phyloP scores from a whole-genome alignment of 2,888 invertebrate species.

The Ariolimax columbianus region DNA sequence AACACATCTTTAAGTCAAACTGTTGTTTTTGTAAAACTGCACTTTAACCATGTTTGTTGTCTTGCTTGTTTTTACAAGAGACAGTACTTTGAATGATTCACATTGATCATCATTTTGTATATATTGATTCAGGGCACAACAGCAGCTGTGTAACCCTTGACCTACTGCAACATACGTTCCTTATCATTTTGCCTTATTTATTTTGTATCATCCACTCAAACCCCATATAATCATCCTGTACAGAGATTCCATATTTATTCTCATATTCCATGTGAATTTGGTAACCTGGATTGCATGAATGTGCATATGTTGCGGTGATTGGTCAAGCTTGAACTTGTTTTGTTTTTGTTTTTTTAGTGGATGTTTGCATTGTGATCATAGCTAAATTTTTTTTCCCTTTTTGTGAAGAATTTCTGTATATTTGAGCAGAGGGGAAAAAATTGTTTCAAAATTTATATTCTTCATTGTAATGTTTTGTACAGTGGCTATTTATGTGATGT shows the following conservation, averaged over 20 bases:
- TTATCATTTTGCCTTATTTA: constrained; percentile 26
- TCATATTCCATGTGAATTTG: constrained; percentile 28
- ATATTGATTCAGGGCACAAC: not conserved
- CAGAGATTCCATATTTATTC: constrained; percentile 37
- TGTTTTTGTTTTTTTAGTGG: not conserved
- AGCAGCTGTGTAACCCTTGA: not conserved
- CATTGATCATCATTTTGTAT: not conserved
- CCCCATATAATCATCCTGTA: constrained; percentile 22
- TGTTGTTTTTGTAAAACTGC: too few species aligned
- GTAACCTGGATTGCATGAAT: not conserved
- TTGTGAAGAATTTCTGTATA: not conserved
- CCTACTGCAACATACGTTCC: constrained; percentile 4
- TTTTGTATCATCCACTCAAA: constrained; percentile 9
- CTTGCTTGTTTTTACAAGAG: too few species aligned
- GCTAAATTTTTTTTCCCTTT: not conserved
- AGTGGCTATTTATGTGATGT: constrained; percentile 18
- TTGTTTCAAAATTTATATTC: not conserved
- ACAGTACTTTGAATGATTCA: not conserved
- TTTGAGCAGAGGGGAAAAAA: not conserved
- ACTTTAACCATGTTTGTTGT: too few species aligned
- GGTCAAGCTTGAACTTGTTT: not conserved
- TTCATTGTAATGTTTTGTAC: not conserved
- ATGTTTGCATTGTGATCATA: constrained; percentile 15
- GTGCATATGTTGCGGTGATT: too few species aligned
- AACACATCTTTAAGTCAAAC: too few species aligned